Evolutionary conservation across 2,113 vertebrate genomes (phyloP), one percentile per base, ranked within the genome.

Genomic region (Taurulus bubalis): DNA sequence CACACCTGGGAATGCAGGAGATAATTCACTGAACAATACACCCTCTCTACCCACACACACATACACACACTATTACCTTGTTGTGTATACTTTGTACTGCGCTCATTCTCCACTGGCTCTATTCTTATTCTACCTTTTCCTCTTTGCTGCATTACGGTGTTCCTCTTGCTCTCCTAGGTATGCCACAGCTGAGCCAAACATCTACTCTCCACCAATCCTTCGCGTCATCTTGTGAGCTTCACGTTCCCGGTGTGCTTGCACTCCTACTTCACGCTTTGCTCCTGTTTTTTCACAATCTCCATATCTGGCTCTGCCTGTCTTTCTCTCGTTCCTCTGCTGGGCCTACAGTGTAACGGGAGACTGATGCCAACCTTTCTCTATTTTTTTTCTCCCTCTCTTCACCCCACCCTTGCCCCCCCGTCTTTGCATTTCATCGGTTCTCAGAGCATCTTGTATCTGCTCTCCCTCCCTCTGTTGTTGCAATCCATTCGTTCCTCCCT

Each of bases 101-200:
- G 3, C 6, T 80, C 38, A 66, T 69, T 69, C 12, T 75, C 71
- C 28, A 6, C 75, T 53, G 66, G 47, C 53, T 75, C 49, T 71
- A 9, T 73, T 84, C 74, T 76, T 77, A 45, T 81, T 71, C 45
- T 76, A 22, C 18, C 22, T n/a, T 38, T 70, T n/a, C 18, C 53
- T n/a, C 49, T 67, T 73, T 72, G n/a, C 82, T 69, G 16, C 80
- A 55, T 53, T 71, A 34, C 66, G 59, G 20, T 71, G 47, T 77
- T 85, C 20, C 59, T 56, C 49, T 38, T 24, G 45, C 71, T 85
- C 62, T 82, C 66, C 36, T 4, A 67, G 80, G 69, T 71, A 40
- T 73, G 45, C 71, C 58, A 34, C 68, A 84, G 69, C n/a, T 58
- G 75, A 82, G 65, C 79, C 49, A 71, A 71, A 82, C 51, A 75